Evolutionary conservation across 2,113 vertebrate species (phyloP).

Genomic region (Todiramphus chloris): DNA sequence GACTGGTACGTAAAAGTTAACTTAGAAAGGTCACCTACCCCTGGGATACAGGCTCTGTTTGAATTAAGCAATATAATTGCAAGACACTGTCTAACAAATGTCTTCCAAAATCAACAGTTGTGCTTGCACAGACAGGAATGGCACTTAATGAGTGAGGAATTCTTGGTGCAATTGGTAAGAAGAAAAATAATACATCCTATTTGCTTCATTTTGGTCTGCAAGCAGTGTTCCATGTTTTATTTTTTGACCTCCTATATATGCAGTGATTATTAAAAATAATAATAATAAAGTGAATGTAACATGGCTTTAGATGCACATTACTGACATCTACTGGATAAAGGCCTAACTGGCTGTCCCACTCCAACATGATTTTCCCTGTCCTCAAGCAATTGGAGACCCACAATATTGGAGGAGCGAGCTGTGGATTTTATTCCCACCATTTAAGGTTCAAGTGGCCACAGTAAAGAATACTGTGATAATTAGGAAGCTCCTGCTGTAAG

Average conservation of each 20-base stretch:
- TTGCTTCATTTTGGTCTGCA: background rate
- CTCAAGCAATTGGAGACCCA: background rate
- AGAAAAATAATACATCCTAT: background rate
- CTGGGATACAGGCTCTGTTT: background rate
- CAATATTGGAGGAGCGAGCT: background rate
- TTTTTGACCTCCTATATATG: background rate
- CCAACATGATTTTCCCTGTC: background rate
- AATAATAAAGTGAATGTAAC: background rate
- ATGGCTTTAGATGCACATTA: background rate
- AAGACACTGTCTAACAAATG: background rate
- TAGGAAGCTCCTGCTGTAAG: background rate
- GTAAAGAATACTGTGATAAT: background rate
- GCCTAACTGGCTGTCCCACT: background rate
- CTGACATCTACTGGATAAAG: constrained; percentile 33
- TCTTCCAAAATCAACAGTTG: constrained; percentile 46
- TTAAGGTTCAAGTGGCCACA: background rate
- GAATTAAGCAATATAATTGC: constrained; percentile 54
- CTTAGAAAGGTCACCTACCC: constrained; percentile 35
- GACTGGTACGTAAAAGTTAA: background rate
- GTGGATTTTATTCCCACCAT: background rate
- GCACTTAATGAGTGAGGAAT: background rate
- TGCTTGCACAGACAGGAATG: background rate
- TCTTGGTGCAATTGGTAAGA: background rate
- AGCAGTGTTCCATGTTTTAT: background rate
- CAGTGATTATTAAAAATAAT: background rate